Percentiles rank a stretch among this genome's conserved stretches.
phyloP scores from a whole-genome alignment of 2,113 vertebrate species.

The Gambusia holbrooki region DNA sequence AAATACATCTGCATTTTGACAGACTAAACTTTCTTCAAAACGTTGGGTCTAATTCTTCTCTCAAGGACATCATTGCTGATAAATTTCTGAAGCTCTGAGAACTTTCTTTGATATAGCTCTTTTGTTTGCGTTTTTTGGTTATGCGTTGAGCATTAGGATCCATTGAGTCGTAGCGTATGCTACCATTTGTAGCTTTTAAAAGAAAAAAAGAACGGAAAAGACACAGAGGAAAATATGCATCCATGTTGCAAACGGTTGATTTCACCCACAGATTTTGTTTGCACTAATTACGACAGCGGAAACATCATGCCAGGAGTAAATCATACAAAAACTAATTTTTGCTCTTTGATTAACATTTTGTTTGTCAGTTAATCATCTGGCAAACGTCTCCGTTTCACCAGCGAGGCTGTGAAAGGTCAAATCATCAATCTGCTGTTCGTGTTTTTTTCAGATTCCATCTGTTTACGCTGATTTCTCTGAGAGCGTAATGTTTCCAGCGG shows the following conservation, averaged over 20 bases:
- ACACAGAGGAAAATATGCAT: constrained; percentile 34
- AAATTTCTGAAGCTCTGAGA: neutral
- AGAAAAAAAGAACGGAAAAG: constrained; percentile 10
- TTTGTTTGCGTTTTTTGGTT: constrained; percentile 1
- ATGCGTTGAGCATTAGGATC: constrained; percentile 9
- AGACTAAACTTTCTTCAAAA: neutral
- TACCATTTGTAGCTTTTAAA: constrained; percentile 18
- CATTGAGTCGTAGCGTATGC: constrained; percentile 14
- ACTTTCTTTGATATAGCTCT: neutral
- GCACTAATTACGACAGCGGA: constrained; percentile 33
- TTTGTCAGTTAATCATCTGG: constrained; percentile 25
- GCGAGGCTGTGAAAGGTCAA: constrained; percentile 39
- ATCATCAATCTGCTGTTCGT: constrained; percentile 9
- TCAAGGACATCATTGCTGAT: neutral
- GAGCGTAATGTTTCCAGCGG: constrained; percentile 27
- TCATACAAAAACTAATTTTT: constrained; percentile 21
- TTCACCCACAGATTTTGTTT: constrained; percentile 46
- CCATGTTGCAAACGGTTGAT: constrained; percentile 46
- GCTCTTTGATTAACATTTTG: constrained; percentile 54
- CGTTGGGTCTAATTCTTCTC: neutral
- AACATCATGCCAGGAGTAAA: constrained; percentile 35
- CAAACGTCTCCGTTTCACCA: constrained; percentile 6
- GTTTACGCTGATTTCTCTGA: constrained; percentile 15
- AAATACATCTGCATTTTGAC: too few species aligned
- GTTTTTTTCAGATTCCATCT: constrained; percentile 24